These are phyloP conservation scores for Eupithecia inturbata DNA, from an alignment of 2,888 invertebrate genomes.

Conservation along the genomic window DNA sequence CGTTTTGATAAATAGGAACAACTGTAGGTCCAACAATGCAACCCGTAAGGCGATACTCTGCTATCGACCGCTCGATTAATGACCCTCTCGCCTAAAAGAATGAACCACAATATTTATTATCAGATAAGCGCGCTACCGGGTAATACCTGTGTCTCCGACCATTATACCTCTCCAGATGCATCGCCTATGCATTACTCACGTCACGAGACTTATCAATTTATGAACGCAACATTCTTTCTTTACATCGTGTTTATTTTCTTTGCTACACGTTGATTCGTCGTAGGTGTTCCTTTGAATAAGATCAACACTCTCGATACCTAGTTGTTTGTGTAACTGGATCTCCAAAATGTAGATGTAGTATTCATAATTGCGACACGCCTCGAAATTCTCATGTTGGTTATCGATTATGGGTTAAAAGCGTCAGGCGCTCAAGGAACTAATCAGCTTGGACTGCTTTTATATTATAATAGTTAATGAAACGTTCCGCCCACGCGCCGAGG, in stretches of 20 bases:
- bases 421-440: constrained; percentile 70
- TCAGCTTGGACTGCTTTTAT: constrained; percentile 77
- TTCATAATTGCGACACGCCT: constrained; percentile 47
- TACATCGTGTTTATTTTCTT: constrained; percentile 66
- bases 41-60: constrained; percentile 80
- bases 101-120: constrained; percentile 83
- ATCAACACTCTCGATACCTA: constrained; percentile 24
- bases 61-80: constrained; percentile 82
- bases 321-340: constrained; percentile 34
- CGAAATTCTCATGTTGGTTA: constrained; percentile 59
- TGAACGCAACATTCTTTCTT: constrained; percentile 66
- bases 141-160: constrained; percentile 79
- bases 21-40: constrained; percentile 79
- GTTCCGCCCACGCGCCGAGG: constrained; percentile 75
- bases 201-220: constrained; percentile 72
- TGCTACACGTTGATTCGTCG: constrained; percentile 62
- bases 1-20: constrained; percentile 83
- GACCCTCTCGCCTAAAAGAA: constrained; percentile 83
- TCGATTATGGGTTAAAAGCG: constrained; percentile 58
- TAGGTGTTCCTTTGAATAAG: constrained; percentile 55
- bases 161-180: constrained; percentile 73
- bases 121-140: constrained; percentile 82
- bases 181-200: constrained; percentile 80
- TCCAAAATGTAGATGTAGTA: constrained; percentile 40
- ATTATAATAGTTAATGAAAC: constrained; percentile 81